These are phyloP conservation scores for Phyllotreta striolata DNA, from an alignment of 2,888 invertebrate species.

Conservation along the genomic window DNA sequence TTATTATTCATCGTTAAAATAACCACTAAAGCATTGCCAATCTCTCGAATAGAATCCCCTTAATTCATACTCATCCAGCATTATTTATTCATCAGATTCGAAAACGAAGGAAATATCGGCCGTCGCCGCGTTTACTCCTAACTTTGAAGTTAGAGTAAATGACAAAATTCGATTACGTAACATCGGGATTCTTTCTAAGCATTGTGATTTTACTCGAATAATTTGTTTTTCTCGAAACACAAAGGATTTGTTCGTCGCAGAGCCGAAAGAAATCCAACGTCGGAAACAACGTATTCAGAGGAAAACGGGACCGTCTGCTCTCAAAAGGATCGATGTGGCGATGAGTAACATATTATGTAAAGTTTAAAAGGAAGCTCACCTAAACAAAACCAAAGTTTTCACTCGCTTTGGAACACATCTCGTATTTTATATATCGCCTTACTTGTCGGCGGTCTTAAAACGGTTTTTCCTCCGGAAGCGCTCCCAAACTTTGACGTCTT, in stretches of 20 bases:
- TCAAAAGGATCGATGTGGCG: conserved; percentile 29
- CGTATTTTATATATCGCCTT: conserved; percentile 28
- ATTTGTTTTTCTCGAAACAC: conserved; percentile 20
- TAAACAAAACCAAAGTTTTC: conserved; percentile 31
- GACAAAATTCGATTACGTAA: conserved; percentile 22
- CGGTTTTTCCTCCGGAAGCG: conserved; percentile 18
- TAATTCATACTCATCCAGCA: too few relatives aligned
- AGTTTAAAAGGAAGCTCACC: conserved; percentile 28
- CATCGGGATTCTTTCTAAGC: not conserved
- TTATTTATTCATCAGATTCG: too few relatives aligned
- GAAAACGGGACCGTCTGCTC: conserved; percentile 13
- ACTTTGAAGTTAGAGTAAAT: conserved; percentile 15
- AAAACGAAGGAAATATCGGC: too few relatives aligned
- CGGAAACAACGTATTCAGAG: conserved; percentile 24
- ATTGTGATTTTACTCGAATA: conserved; percentile 22
- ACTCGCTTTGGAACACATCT: conserved; percentile 24
- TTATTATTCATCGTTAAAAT: too few relatives aligned
- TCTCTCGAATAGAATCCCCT: too few relatives aligned
- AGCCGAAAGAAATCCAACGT: conserved; percentile 19
- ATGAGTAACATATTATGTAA: conserved; percentile 32
- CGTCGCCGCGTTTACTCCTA: not conserved
- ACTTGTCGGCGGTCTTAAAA: conserved; percentile 21
- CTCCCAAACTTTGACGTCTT: conserved; percentile 19
- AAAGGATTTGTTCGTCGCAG: conserved; percentile 19
- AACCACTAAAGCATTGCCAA: too few relatives aligned